Evolutionary conservation across 2,113 vertebrate species (phyloP).

Genomic region (Crotalus tigris): DNA sequence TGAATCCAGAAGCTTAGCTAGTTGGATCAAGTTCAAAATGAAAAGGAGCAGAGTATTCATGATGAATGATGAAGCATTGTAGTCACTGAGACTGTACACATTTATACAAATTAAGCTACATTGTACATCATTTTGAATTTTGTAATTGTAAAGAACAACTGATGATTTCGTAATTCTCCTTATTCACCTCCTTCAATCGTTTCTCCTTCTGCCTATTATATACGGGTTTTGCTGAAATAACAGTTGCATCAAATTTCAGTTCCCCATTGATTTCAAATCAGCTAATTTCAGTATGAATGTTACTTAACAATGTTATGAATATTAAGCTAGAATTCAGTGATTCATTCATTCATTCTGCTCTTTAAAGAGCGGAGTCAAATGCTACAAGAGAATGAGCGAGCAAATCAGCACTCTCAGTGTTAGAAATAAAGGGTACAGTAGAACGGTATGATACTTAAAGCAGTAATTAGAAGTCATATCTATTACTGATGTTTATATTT

Average conservation of each 20-base stretch:
- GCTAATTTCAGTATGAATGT: not conserved
- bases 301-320: not conserved
- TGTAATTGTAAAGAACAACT: not conserved
- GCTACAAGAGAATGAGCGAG: not conserved
- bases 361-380: not conserved
- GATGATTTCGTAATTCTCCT: not conserved
- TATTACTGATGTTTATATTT: not conserved
- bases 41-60: not conserved
- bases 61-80: not conserved
- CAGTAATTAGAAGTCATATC: not conserved
- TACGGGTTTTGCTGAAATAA: not conserved
- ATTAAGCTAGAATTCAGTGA: not conserved
- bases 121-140: not conserved
- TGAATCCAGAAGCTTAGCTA: not conserved
- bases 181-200: not conserved
- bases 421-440: not conserved
- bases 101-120: not conserved
- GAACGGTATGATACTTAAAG: not conserved
- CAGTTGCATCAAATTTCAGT: not conserved
- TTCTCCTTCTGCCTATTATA: not conserved
- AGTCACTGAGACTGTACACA: not conserved
- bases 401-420: not conserved
- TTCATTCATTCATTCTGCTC: not conserved
- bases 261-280: not conserved
- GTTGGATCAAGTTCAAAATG: not conserved